phyloP scores from a whole-genome alignment of 2,888 invertebrate species.

The Argyresthia albistria region DNA sequence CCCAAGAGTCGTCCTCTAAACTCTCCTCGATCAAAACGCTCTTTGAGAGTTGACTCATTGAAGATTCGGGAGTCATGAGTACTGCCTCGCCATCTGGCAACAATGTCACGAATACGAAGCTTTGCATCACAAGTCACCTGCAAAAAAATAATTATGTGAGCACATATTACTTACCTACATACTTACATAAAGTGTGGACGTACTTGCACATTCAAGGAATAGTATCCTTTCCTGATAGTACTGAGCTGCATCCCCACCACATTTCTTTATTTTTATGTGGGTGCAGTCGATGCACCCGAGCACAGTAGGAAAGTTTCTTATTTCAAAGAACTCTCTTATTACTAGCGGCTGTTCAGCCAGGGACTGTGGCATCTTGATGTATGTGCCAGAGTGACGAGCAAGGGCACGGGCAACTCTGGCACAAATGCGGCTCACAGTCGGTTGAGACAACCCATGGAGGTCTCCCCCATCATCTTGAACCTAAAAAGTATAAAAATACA shows the following conservation, averaged over 20 bases:
- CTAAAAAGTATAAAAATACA: background rate
- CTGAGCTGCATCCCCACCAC: conserved; percentile 8
- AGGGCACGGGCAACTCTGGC: conserved; percentile 1
- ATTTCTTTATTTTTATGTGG: conserved; percentile 12
- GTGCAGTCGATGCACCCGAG: conserved; percentile 11
- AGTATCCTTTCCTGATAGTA: conserved; percentile 11
- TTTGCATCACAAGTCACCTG: conserved; percentile 13
- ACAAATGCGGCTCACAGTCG: background rate
- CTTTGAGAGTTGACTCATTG: conserved; percentile 9
- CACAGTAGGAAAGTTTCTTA: conserved; percentile 4
- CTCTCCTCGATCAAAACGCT: conserved; percentile 9
- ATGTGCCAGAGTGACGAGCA: background rate
- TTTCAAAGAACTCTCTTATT: background rate
- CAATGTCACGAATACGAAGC: conserved; percentile 14
- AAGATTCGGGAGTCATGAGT: conserved; percentile 16
- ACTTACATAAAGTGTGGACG: background rate
- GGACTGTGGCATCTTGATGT: conserved; percentile 2
- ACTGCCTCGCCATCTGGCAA: conserved; percentile 16
- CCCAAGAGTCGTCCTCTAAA: background rate
- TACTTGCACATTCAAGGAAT: conserved; percentile 12
- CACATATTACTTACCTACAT: background rate
- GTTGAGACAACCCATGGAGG: conserved; percentile 4
- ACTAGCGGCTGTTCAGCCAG: background rate
- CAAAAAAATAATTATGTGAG: background rate
- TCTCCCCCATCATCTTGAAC: conserved; percentile 9